Percentiles rank a stretch among this genome's conserved stretches.
Evolutionary conservation across 2,797 vertebrate species (phyloP).

Genomic region (Helicolenus hilgendorfi): DNA sequence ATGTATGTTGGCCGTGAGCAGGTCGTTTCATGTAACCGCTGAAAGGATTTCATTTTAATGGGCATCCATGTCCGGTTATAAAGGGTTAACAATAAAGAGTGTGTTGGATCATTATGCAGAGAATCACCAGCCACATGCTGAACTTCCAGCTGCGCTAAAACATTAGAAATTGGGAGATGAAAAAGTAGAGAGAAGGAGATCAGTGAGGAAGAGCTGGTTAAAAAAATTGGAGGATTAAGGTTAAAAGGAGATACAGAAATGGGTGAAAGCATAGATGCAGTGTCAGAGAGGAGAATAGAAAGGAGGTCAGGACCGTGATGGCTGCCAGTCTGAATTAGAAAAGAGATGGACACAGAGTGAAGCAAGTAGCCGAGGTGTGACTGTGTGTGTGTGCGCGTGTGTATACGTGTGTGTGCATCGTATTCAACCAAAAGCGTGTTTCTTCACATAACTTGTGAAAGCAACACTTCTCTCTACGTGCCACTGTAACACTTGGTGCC

Average conservation of each 20-base stretch:
- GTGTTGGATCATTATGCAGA: not conserved
- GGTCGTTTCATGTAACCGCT: conserved; percentile 24
- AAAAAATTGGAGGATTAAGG: not conserved
- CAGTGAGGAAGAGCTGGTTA: not conserved
- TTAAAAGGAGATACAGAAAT: not conserved
- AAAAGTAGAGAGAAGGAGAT: not conserved
- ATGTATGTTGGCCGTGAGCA: not conserved
- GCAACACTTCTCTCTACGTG: not conserved
- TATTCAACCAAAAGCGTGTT: not conserved
- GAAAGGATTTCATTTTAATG: conserved; percentile 48
- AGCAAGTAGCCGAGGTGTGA: not conserved
- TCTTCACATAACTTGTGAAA: conserved; percentile 42
- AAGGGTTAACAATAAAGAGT: conserved; percentile 21
- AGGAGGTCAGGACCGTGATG: conserved; percentile 17
- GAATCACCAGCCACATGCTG: not conserved
- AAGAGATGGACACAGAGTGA: not conserved
- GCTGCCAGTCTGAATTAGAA: conserved; percentile 43
- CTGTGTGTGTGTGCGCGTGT: not conserved
- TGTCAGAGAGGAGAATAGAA: not conserved
- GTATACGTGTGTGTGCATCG: not conserved
- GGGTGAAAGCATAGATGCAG: not conserved
- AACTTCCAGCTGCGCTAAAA: conserved; percentile 5
- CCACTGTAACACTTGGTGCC: conserved; percentile 5
- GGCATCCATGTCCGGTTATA: conserved; percentile 3
- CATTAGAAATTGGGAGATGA: not conserved